Base-by-base conservation (phyloP, 1,140 invertebrate genomes). In the Camponotus floridanus region DNA sequence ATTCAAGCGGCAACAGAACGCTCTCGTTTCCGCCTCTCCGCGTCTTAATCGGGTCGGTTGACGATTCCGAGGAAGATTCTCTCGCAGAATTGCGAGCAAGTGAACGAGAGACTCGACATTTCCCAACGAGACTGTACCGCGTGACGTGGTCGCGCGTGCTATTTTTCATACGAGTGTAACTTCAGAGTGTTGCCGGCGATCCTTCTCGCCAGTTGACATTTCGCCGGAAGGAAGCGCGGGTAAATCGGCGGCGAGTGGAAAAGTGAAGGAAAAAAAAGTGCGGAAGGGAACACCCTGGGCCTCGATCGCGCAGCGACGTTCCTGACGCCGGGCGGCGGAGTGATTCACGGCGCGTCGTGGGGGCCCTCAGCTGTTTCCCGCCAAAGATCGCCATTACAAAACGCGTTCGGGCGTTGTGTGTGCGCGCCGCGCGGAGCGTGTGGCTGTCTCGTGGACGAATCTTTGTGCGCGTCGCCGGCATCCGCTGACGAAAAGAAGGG, bases 301-400 rank as follows among this genome's bases (percentile, higher is more conserved):
- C 11, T 18, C 31, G 26, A 36, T 6, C 9, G 18, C 18, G 1
- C 84, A 79, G 76, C 26, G 86, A 92, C 92, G 90, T 74, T 62
- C 87, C 92, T 93, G 92, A 87, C 87, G 91, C 92, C 93, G 91
- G 76, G 92, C 90, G 90, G 95, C 95, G 95, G 93, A 95, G 94
- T 95, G 93, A 95, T 95, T 92, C 87, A 93, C 86, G 92, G 91
- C 83, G 67, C 87, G 86, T 73, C 86, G 91, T 91, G 92, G 93
- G 92, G 92, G 94, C 94, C 94, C 96, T 96, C 96, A 96, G 96
- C 96, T 96, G 96, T 96, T 96, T 96, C 96, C 96, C 96, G 96
- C 96, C 96, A 96, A 96, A 95, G 94, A 94, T 94, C 95, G 95
- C 95, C 96, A 96, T 95, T 96, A 96, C 95, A 95, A 95, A 96